phyloP scores from a whole-genome alignment of 2,113 vertebrate genomes.

The Diadophis punctatus region DNA sequence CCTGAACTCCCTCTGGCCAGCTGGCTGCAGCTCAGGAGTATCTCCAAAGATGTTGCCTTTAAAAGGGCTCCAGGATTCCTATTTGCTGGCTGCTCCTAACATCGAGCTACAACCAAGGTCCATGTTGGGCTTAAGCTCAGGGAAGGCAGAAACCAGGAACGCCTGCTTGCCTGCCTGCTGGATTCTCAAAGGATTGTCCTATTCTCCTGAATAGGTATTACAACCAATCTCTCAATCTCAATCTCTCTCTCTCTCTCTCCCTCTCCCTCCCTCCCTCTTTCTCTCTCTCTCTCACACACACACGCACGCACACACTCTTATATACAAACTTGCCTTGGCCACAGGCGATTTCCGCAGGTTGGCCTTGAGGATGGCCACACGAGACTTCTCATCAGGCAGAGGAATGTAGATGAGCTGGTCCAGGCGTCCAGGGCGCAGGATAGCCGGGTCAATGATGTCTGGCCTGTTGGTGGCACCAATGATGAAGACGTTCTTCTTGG shows the following conservation, averaged over 20 bases:
- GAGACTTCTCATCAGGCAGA: constrained; percentile 94
- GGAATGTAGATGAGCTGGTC: constrained; percentile 99
- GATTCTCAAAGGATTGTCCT: neutral
- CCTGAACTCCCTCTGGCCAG: neutral
- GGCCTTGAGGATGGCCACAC: constrained; percentile 94
- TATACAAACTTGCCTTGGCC: constrained; percentile 77
- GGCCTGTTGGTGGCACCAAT: constrained; percentile 97
- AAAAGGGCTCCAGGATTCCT: neutral
- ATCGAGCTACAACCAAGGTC: neutral
- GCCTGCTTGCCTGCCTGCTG: neutral
- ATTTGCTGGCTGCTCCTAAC: neutral
- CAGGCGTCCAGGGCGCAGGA: constrained; percentile 91
- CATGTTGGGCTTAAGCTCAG: neutral
- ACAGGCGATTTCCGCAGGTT: constrained; percentile 98
- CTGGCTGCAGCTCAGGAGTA: no score
- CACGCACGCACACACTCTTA: no score
- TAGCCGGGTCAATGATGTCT: constrained; percentile 97
- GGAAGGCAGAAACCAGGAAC: neutral
- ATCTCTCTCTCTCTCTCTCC: no score
- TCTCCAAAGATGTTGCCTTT: no score
- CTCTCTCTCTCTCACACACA: no score
- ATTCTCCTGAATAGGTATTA: neutral
- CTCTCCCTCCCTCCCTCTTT: no score
- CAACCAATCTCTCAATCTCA: no score
- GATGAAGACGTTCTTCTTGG: constrained; percentile 99